Base-by-base conservation (phyloP, 92 coral and sea anemone genomes). In the Zoanthus sociatus region DNA sequence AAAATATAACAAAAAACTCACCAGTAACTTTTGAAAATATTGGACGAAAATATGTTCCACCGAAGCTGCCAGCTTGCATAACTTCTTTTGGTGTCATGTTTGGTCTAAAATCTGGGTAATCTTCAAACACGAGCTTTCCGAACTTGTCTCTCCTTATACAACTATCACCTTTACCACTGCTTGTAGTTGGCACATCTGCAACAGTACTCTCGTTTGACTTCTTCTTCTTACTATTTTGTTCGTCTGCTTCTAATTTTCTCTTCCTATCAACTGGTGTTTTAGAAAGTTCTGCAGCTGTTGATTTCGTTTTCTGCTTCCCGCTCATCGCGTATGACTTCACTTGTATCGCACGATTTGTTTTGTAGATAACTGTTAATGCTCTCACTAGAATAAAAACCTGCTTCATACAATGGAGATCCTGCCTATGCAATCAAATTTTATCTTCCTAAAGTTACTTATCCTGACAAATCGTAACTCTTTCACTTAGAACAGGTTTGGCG, bases 21-120 rank as follows among this genome's bases (percentile, higher is more conserved):
- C 98, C 95, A 71, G 98, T 92, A 17, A 94, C 90, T 64, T 93
- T 85, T 6, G 98, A 94, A 71, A 53, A 63, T 42, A 94, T 94
- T 4, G 98, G 94, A 55, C 95, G 84, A 47, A 84, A 94, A 79
- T 94, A 94, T 30, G 98, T 94, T 71, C 98, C 98, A 8, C 98
- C 98, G 73, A 94, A 94, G 88, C 98, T 94, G 18, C 98, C 98
- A 47, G 93, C 92, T 68, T 92, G 98, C 32, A 94, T 91, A 47
- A 94, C 95, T 87, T 94, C 98, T 73, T 92, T 90, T 10, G 98
- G 98, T 0, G 95, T 94, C 83, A 94, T 50, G 51, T 92, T 94
- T 51, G 98, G 98, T 69, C 92, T 92, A 87, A 94, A 94, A 26
- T 92, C 92, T 14, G 98, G 98, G 67, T 87, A 84, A 84, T 94